These are phyloP conservation scores for Meandrina meandrites DNA, from an alignment of 92 coral and sea anemone species.

Conservation along the genomic window DNA sequence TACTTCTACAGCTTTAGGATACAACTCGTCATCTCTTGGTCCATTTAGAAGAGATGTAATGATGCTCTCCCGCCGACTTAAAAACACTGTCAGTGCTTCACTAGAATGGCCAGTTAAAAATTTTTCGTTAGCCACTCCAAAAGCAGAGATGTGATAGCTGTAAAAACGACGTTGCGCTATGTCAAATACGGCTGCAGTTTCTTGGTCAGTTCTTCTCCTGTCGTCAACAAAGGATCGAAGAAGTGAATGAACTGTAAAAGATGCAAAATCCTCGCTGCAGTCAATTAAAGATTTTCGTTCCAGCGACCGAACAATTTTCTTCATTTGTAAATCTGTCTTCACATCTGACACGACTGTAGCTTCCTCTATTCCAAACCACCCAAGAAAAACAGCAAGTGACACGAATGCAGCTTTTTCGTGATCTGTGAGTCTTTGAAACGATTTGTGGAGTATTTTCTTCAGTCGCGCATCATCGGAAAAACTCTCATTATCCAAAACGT, in stretches of 20 bases:
- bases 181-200: not conserved
- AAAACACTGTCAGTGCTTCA: not conserved
- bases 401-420: not conserved
- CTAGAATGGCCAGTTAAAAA: not conserved
- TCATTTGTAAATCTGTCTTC: not conserved
- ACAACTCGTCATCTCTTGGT: not conserved
- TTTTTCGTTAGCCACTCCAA: not conserved
- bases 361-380: not conserved
- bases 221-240: not conserved
- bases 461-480: not conserved
- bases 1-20: not conserved
- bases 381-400: conserved; percentile 21
- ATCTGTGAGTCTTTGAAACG: not conserved
- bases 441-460: not conserved
- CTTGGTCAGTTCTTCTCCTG: not conserved
- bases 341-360: not conserved
- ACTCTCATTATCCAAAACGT: not conserved
- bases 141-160: not conserved
- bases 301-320: not conserved
- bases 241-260: conserved; percentile 14
- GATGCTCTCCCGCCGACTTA: not conserved
- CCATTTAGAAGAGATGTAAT: not conserved
- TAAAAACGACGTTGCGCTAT: not conserved
- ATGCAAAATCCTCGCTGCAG: not conserved
- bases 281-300: conserved; percentile 14